Evolutionary conservation across 2,888 invertebrate genomes (phyloP), one percentile per base, ranked within the genome.

Genomic region (Uloborus plumipes): DNA sequence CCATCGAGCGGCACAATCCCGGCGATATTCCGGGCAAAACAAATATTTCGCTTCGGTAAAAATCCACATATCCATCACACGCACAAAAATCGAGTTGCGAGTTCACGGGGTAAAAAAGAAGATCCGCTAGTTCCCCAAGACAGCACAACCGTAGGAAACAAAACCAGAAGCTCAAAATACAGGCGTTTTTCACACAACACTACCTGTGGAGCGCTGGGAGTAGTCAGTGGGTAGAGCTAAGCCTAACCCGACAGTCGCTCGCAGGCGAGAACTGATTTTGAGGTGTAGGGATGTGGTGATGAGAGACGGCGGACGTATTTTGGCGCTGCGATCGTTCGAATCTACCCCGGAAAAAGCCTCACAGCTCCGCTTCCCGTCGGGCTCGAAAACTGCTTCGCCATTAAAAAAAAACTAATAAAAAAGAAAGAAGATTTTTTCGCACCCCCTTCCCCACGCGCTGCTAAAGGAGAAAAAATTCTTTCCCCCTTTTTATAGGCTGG

Each of bases 271-370:
- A 74, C 62, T 69, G 69, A 64, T 70, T n/a, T 70, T 81, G 74
- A 70, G 69, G n/a, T 51, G 16, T 47, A 47, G 80, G 49, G 26
- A 69, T 31, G 70, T 58, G 74, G 64, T 74, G 74, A 39, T 62
- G 18, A 62, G 61, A 49, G 58, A 65, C 80, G 26, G 69, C 58
- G 66, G 79, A 61, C 67, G 73, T 64, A 39, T 39, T 55, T 69
- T 81, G 80, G 80, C 80, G 80, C 80, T 81, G 80, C 74, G 65
- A 51, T 81, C 80, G 80, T 49, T 47, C 59, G 14, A 3, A 13
- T 2, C 47, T 47, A 26, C 47, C 67, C 74, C 69, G 62, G 47
- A 50, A 71, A 58, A 71, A 58, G 59, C 51, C 51, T 50, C 51
- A 49, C 62, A 47, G 64, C 58, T 49, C 61, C 39, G 67, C 74